Base-by-base conservation (phyloP, 2,113 vertebrate species). In the Takifugu flavidus region DNA sequence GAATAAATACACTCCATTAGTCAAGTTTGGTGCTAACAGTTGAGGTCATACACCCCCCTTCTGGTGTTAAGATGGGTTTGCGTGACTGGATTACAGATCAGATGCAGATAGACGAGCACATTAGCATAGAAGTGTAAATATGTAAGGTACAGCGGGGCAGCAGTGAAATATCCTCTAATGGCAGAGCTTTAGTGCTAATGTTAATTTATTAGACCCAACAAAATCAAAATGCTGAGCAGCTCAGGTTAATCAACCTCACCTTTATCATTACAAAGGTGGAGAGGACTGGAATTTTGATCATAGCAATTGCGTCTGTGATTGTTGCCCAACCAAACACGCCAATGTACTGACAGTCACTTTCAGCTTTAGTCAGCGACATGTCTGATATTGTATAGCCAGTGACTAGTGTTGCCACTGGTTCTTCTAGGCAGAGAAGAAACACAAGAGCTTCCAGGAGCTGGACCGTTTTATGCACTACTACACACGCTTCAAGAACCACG, bases 391-490 rank as follows among this genome's bases (percentile, higher is more conserved):
- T 70, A 70, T 73, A 68, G 53, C 47, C 53, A 63, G 49, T 78
- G 52, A 54, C 70, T 69, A 31, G 43, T 49, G 56, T 81, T 47
- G 56, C 27, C 43, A 4, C 7, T 11, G 34, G 2, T 5, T 69
- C 67, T 75, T 75, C 20, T 85, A 99, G 97, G 96, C 94, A 71
- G 97, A 98, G 87, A 98, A 95, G 88, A 98, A 98, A 83, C 96
- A 99, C 81, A 95, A 95, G 90, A 93, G 93, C 86, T 99, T 97
- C 90, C 97, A 98, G 89, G 97, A 99, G 80, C 93, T 98, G 39
- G 96, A 99, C 83, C 95, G 96, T 62, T 99, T 99, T 90, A 99
- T 99, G 96, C 97, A 99, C 86, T 99, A 99, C 88, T 99, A 98
- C 67, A 96, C 96, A 59, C 94, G 97, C 80, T 99, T 96, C 90